A percentile compares a stretch with the other conserved stretches of the same genome.
Evolutionary conservation across 1,140 invertebrate species (phyloP).

Genomic region (Cydia pomonella): DNA sequence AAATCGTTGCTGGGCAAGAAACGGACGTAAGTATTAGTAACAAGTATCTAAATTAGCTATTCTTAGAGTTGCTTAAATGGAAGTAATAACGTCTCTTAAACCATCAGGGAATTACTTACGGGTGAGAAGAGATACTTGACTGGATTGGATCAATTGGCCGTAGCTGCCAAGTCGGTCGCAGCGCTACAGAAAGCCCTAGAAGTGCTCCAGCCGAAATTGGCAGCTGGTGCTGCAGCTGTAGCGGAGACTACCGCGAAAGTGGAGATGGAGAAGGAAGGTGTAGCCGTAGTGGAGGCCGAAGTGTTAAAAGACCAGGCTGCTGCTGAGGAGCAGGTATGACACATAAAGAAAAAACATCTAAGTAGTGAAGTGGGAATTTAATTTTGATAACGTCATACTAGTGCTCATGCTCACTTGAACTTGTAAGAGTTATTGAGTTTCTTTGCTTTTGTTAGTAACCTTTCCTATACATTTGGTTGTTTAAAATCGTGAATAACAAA

Average conservation of each 20-base stretch:
- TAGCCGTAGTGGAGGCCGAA: slow-evolving; percentile 88
- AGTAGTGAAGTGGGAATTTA: too few species aligned
- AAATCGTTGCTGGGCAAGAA: slow-evolving; percentile 91
- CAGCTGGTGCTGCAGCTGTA: slow-evolving; percentile 91
- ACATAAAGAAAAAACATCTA: too few species aligned
- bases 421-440: too few species aligned
- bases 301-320: slow-evolving; percentile 85
- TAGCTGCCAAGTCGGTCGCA: slow-evolving; percentile 90
- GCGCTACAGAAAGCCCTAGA: slow-evolving; percentile 93
- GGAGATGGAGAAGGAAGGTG: slow-evolving; percentile 91
- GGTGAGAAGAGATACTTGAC: slow-evolving; percentile 90
- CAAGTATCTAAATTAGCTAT: too few species aligned
- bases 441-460: too few species aligned
- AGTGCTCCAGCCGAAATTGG: slow-evolving; percentile 92
- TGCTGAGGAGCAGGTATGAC: slow-evolving; percentile 82
- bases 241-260: slow-evolving; percentile 89
- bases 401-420: too few species aligned
- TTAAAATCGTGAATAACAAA: too few species aligned
- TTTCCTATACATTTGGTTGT: too few species aligned
- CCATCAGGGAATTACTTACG: slow-evolving; percentile 82
- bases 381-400: too few species aligned
- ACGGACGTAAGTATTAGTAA: slow-evolving; percentile 82
- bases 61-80: neutral
- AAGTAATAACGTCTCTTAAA: slow-evolving; percentile 23
- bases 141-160: slow-evolving; percentile 92